phyloP scores from a whole-genome alignment of 2,888 invertebrate genomes.

The Seladonia tumulorum region DNA sequence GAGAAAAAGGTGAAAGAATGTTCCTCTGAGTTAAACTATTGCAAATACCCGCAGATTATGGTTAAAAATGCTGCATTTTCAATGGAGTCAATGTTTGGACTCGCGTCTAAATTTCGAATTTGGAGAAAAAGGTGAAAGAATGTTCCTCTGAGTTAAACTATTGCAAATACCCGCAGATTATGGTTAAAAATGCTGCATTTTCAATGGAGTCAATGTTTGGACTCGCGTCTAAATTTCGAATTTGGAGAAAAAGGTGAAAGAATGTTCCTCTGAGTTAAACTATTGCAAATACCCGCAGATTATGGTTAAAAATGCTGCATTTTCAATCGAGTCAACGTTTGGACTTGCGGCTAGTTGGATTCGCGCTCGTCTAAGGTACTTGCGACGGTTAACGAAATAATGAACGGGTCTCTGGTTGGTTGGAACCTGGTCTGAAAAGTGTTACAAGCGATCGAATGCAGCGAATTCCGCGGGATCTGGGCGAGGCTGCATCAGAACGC shows the following conservation, averaged over 20 bases:
- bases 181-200: neutral
- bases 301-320: neutral
- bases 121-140: too few species aligned
- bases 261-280: too few species aligned
- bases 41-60: too few species aligned
- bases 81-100: too few species aligned
- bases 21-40: too few species aligned
- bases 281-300: neutral
- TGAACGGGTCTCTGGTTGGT: neutral
- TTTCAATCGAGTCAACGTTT: neutral
- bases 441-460: constrained; percentile 38
- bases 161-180: neutral
- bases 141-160: too few species aligned
- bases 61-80: too few species aligned
- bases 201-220: neutral
- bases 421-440: constrained; percentile 28
- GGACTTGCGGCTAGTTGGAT: neutral
- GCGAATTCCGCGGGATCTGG: constrained; percentile 58
- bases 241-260: too few species aligned
- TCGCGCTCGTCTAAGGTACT: neutral
- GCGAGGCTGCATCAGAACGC: constrained; percentile 49
- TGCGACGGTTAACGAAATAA: neutral
- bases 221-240: neutral
- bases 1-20: too few species aligned
- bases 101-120: too few species aligned